A percentile compares a stretch with the other conserved stretches of the same genome.
These are phyloP conservation scores for Notothenia rossii DNA, from an alignment of 2,113 vertebrate species.

Conservation along the genomic window DNA sequence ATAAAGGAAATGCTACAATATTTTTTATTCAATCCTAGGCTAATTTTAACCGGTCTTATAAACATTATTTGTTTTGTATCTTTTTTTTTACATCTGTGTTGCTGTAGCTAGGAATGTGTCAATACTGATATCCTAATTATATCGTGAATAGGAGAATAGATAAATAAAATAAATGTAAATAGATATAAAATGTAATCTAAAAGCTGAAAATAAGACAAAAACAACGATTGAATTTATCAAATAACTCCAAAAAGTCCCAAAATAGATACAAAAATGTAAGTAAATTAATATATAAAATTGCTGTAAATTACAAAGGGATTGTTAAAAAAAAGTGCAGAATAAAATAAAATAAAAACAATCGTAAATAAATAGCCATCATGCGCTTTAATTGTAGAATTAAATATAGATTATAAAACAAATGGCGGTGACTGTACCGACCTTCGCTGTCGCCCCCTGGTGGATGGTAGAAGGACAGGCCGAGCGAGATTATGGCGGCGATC, in stretches of 20 bases:
- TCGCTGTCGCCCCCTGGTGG: conserved; percentile 89
- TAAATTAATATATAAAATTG: no score
- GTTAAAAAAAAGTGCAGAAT: no score
- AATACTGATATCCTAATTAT: not conserved
- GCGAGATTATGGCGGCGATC: conserved; percentile 96
- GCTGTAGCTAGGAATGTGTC: not conserved
- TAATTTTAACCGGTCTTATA: not conserved
- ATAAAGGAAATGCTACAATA: no score
- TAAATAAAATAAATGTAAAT: not conserved
- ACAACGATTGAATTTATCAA: no score
- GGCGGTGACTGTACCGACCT: conserved; percentile 66
- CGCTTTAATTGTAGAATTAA: not conserved
- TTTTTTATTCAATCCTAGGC: not conserved
- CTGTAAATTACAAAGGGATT: no score
- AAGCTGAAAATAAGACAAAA: not conserved
- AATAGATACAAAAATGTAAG: not conserved
- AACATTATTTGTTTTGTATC: not conserved
- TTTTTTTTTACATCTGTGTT: not conserved
- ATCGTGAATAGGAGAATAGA: not conserved
- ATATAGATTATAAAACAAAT: no score
- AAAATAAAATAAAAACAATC: no score
- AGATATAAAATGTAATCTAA: not conserved
- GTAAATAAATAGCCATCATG: not conserved
- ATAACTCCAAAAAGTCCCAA: not conserved
- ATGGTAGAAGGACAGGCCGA: conserved; percentile 95